These are phyloP conservation scores for Apaloderma vittatum DNA, from an alignment of 2,113 vertebrate species.

Conservation along the genomic window DNA sequence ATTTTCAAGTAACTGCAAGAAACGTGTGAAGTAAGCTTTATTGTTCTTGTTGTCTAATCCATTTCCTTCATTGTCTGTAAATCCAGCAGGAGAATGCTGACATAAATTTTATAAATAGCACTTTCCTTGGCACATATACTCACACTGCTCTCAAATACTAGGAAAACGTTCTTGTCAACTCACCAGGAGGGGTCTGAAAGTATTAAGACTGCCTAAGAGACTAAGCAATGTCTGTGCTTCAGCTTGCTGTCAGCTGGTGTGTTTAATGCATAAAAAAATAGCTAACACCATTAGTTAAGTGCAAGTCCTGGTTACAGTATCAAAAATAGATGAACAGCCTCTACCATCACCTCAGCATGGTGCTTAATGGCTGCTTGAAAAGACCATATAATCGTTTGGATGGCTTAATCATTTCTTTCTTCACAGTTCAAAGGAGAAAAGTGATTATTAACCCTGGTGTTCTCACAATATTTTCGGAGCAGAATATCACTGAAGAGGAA, in stretches of 20 bases:
- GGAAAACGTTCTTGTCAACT: conserved; percentile 11
- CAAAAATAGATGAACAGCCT: conserved; percentile 58
- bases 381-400: conserved; percentile 48
- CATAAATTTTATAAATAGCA: neutral
- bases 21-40: neutral
- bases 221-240: conserved; percentile 16
- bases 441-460: conserved; percentile 61
- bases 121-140: neutral
- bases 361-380: conserved; percentile 51
- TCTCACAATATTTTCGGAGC: conserved; percentile 59
- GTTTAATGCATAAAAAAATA: conserved; percentile 43
- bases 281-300: conserved; percentile 60
- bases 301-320: conserved; percentile 28
- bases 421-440: conserved; percentile 54
- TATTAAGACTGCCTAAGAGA: conserved; percentile 17
- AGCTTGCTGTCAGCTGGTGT: neutral
- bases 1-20: conserved; percentile 4
- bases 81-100: neutral
- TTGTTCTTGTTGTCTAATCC: neutral
- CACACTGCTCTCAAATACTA: neutral
- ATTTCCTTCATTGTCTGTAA: neutral
- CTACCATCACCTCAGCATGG: conserved; percentile 44
- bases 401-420: conserved; percentile 61
- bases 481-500: conserved; percentile 62
- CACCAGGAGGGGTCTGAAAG: neutral